Evolutionary conservation across 2,888 invertebrate species (phyloP).

Genomic region (Asteroscopus sphinx): DNA sequence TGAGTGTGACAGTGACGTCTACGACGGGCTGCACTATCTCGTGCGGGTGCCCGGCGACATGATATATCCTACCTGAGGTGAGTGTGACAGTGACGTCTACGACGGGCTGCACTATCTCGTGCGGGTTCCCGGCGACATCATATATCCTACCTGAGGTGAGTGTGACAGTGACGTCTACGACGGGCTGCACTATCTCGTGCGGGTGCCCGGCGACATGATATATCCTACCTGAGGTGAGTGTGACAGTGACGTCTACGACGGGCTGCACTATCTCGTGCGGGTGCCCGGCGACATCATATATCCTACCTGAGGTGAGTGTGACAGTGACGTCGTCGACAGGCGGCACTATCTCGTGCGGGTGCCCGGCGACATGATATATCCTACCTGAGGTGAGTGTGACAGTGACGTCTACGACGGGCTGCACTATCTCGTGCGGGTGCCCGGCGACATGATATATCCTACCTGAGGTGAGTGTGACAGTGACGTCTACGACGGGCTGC

Average conservation of each 20-base stretch:
- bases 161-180: slow-evolving; percentile 53
- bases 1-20: too few species aligned
- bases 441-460: too few species aligned
- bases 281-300: too few species aligned
- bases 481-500: too few species aligned
- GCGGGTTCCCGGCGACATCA: too few species aligned
- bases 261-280: slow-evolving; percentile 89
- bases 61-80: too few species aligned
- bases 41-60: too few species aligned
- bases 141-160: too few species aligned
- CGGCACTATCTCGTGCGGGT: slow-evolving; percentile 88
- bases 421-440: too few species aligned
- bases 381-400: slow-evolving; percentile 10
- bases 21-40: too few species aligned
- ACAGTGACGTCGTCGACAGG: slow-evolving; percentile 48
- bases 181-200: slow-evolving; percentile 76
- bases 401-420: slow-evolving; percentile 48
- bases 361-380: slow-evolving; percentile 92
- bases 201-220: slow-evolving; percentile 93
- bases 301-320: too few species aligned
- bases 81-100: slow-evolving; percentile 27
- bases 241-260: slow-evolving; percentile 70
- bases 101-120: slow-evolving; percentile 90
- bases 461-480: too few species aligned
- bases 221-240: slow-evolving; percentile 11